Percentiles rank a stretch among this genome's conserved stretches.
Conservation (phyloP, 2,888 invertebrate species). For the Myopa tessellatipennis region DNA sequence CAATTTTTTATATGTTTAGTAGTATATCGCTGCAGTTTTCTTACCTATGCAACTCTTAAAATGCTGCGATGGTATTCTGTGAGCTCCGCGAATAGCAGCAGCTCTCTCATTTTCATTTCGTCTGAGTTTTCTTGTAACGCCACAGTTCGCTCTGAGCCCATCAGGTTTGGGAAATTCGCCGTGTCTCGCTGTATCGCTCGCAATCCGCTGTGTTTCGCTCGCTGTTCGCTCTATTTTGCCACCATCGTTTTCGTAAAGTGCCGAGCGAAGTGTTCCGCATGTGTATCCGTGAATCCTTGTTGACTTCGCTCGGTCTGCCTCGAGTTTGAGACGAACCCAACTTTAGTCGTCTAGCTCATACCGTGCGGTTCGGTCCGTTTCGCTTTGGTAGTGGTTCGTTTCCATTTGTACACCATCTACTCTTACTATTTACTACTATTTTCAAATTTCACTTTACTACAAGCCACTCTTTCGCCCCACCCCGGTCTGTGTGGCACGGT, state of each 20-base stretch:
- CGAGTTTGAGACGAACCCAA: conserved; percentile 19
- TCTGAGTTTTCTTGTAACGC: background rate
- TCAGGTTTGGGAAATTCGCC: background rate
- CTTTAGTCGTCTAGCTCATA: conserved; percentile 43
- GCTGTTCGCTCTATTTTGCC: conserved; percentile 2
- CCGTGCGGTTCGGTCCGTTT: conserved; percentile 46
- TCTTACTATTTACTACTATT: conserved; percentile 29
- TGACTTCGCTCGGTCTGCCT: conserved; percentile 16
- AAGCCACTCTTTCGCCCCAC: conserved; percentile 17
- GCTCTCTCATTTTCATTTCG: conserved; percentile 4
- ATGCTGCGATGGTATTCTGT: too few relatives aligned
- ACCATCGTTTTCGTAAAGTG: background rate
- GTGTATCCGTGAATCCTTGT: conserved; percentile 32
- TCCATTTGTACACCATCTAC: conserved; percentile 28
- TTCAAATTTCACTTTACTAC: conserved; percentile 11
- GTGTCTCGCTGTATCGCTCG: background rate
- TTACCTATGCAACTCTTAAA: too few relatives aligned
- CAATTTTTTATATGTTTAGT: too few relatives aligned
- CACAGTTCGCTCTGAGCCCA: too few relatives aligned
- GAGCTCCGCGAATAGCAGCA: background rate
- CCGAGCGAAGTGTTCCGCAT: conserved; percentile 11
- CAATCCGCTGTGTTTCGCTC: background rate
- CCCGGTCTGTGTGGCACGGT: background rate
- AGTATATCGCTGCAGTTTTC: too few relatives aligned
- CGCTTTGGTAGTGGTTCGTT: conserved; percentile 31